Evolutionary conservation across 2,888 invertebrate genomes (phyloP), one percentile per base, ranked within the genome.

Genomic region (Erebia aethiops): DNA sequence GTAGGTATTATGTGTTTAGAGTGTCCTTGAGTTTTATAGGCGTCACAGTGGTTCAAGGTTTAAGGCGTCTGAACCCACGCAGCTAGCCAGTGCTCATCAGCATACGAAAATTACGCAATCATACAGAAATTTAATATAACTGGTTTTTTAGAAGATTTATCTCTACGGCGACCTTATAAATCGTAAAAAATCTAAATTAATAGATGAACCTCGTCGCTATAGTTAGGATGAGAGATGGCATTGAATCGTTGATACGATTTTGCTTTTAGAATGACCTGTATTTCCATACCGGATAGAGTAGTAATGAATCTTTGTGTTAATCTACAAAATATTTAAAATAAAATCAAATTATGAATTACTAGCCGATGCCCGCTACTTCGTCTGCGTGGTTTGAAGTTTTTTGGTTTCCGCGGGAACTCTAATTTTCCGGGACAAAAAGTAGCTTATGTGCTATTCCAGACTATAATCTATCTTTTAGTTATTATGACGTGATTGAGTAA

Each of bases 11-110:
- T 26, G 26, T 26, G 26, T 26, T 74, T 75, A 77, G 70, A 67
- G 60, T 74, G 88, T 84, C 90, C 91, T 91, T 90, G 87, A 77
- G 81, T 87, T 88, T 89, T 88, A 86, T 89, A 81, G 85, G 78
- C 85, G 84, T 84, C 83, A 81, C 79, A 77, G 77, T 81, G 79
- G 81, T 83, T 82, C 79, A 81, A 79, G 79, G 77, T 77, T 75
- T 73, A 78, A 82, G 80, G 77, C 77, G 71, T 71, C 74, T 78
- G 77, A 78, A 77, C 86, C 88, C 87, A 91, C 89, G 83, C 85
- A 77, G 77, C 80, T 82, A 78, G 78, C 79, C 73, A 78, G 76
- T 81, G 79, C 77, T 81, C 83, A 84, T 85, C 83, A 77, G 81
- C 80, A 74, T 78, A 71, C 71, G 71, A 75, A 77, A 76, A 81